Percentiles rank a stretch among this genome's conserved stretches.
phyloP scores from a whole-genome alignment of 2,888 invertebrate species.

The Scaptomyza parva region DNA sequence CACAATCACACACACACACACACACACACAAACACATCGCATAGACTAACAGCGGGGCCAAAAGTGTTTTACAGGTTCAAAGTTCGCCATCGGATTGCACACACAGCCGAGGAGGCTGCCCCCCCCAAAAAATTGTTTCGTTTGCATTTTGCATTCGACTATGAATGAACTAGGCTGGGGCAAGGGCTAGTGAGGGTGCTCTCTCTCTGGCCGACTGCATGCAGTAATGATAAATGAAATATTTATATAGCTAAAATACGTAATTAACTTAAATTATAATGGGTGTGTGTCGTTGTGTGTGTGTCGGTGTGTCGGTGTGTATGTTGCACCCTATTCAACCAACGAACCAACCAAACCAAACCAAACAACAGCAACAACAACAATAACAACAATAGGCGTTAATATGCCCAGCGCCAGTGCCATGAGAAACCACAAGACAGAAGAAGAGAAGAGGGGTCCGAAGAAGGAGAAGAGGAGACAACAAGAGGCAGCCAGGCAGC shows the following conservation, averaged over 20 bases:
- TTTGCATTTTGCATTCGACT: conserved; percentile 25
- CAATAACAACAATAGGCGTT: conserved; percentile 57
- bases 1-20: conserved; percentile 12
- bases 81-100: conserved; percentile 21
- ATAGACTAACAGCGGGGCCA: no score
- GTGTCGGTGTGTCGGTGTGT: not conserved
- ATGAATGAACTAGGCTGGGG: not conserved
- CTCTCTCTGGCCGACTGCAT: conserved; percentile 27
- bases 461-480: not conserved
- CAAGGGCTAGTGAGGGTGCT: conserved; percentile 1
- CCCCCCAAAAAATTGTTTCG: conserved; percentile 25
- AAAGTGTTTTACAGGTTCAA: conserved; percentile 27
- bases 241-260: conserved; percentile 79
- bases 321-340: conserved; percentile 28
- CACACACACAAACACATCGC: not conserved
- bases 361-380: not conserved
- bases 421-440: conserved; percentile 54
- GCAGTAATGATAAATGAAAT: conserved; percentile 75
- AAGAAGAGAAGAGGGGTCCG: conserved; percentile 1
- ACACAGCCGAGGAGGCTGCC: not conserved
- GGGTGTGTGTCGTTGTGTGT: conserved; percentile 32
- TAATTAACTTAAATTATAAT: conserved; percentile 77
- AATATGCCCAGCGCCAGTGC: conserved; percentile 57
- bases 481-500: conserved; percentile 27
- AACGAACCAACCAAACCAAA: not conserved